Conservation (phyloP, 2,797 vertebrate species). For the Eurystomus glaucurus region DNA sequence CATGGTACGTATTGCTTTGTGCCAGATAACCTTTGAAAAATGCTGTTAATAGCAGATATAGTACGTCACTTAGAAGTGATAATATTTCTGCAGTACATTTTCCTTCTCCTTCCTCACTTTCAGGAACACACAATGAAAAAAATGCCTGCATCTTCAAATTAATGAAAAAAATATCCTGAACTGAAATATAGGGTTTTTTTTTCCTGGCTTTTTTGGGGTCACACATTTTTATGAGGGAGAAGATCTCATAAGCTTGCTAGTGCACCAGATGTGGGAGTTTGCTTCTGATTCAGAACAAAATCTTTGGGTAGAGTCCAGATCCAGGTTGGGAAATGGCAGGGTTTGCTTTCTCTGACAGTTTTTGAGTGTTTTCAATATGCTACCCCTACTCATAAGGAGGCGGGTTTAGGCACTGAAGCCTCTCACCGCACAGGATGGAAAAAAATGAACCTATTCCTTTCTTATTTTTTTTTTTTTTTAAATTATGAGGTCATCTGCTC, state of each 20-base stretch:
- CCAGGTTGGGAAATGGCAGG: slow-evolving; percentile 66
- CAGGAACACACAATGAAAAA: not conserved
- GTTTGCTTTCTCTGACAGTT: slow-evolving; percentile 72
- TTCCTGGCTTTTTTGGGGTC: slow-evolving; percentile 32
- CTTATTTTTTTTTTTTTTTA: not conserved
- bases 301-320: slow-evolving; percentile 73
- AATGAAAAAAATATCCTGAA: slow-evolving; percentile 27
- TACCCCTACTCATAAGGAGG: slow-evolving; percentile 54
- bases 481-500: not conserved
- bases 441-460: slow-evolving; percentile 44
- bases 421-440: slow-evolving; percentile 12
- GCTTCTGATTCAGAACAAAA: slow-evolving; percentile 79
- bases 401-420: slow-evolving; percentile 55
- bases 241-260: slow-evolving; percentile 66
- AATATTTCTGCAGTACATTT: not conserved
- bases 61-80: not conserved
- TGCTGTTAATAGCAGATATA: not conserved
- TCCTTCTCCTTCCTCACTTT: not conserved
- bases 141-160: slow-evolving; percentile 25
- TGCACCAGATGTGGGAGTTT: slow-evolving; percentile 75
- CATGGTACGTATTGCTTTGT: not conserved
- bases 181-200: not conserved
- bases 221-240: slow-evolving; percentile 69
- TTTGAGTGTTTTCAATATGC: slow-evolving; percentile 57
- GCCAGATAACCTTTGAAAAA: slow-evolving; percentile 33